Percentiles rank a stretch among this genome's conserved stretches.
phyloP scores from a whole-genome alignment of 2,797 vertebrate genomes.

The Sebastiscus tertius region DNA sequence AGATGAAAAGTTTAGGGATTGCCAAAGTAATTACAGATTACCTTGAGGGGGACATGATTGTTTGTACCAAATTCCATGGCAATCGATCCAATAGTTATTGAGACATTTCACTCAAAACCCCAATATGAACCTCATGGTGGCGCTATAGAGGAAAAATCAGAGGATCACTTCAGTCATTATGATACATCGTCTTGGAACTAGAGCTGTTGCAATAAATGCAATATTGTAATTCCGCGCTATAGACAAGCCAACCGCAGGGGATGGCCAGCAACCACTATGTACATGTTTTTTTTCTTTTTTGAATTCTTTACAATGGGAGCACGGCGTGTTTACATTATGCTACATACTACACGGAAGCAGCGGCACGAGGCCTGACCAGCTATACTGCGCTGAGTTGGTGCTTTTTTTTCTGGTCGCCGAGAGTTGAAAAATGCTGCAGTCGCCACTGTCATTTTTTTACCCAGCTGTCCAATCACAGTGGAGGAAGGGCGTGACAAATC shows the following conservation, averaged over 20 bases:
- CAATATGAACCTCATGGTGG: too few relatives aligned
- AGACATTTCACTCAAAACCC: too few relatives aligned
- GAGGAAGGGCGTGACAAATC: background rate
- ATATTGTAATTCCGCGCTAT: too few relatives aligned
- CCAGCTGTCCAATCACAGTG: background rate
- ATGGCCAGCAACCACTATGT: too few relatives aligned
- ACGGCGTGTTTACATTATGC: too few relatives aligned
- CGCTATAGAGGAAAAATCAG: too few relatives aligned
- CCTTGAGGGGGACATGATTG: background rate
- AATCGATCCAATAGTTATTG: background rate
- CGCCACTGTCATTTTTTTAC: background rate
- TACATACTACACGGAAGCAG: too few relatives aligned
- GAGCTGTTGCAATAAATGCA: too few relatives aligned
- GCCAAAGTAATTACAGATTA: background rate
- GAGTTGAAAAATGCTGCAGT: background rate
- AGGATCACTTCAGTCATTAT: background rate
- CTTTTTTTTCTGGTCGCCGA: background rate
- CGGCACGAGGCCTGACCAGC: too few relatives aligned
- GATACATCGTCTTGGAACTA: background rate
- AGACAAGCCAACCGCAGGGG: too few relatives aligned
- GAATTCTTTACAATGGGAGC: too few relatives aligned
- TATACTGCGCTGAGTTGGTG: background rate
- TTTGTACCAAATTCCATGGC: background rate
- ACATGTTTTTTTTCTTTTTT: too few relatives aligned
- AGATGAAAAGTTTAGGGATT: background rate